Base-by-base conservation (phyloP, 2,888 invertebrate genomes). In the Eumerus sabulonum region DNA sequence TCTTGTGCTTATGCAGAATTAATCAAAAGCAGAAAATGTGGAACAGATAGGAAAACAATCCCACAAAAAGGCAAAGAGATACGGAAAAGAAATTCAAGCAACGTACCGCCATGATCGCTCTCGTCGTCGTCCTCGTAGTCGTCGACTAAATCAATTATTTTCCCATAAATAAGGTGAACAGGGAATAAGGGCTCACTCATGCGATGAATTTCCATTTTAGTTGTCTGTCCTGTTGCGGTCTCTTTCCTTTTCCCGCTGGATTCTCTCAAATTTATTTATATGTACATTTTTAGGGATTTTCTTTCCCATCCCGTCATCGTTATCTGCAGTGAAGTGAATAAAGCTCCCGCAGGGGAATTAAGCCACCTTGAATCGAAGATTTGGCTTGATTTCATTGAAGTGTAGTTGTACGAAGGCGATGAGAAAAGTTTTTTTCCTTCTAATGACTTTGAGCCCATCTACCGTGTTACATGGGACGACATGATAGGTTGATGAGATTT, bases 141-240 rank as follows among this genome's bases (percentile, higher is more conserved):
- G 27, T 27, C 27, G 27, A 27, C 48, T 47, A 54, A 62, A 67
- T 73, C 66, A 73, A 73, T 60, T 54, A 73, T 72, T 64, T 72
- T 40, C 57, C 36, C 57, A 72, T 64, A 48, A 70, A 70, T 70
- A 70, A 62, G 48, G 54, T 62, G 62, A 70, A 62, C 54, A 42
- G 47, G 56, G 70, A 45, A 70, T 53, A 48, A 54, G 54, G 54
- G 54, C 42, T 70, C 48, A 59, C 59, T 64, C 53, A 64, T 64
- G 76, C 53, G 59, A 70, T 63, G 16, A 76, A 70, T 70, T 70
- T 70, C 59, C 59, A 76, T 76, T 76, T 64, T 57, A 74, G 57
- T 48, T 57, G 56, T 74, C 68, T 45, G n/a, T 38, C 1, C 5
- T 66, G 36, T 64, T 57, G 48, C 48, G 44, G 50, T 64, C 47